These are phyloP conservation scores for Callosobruchus maculatus DNA, from an alignment of 2,888 invertebrate genomes.

Conservation along the genomic window DNA sequence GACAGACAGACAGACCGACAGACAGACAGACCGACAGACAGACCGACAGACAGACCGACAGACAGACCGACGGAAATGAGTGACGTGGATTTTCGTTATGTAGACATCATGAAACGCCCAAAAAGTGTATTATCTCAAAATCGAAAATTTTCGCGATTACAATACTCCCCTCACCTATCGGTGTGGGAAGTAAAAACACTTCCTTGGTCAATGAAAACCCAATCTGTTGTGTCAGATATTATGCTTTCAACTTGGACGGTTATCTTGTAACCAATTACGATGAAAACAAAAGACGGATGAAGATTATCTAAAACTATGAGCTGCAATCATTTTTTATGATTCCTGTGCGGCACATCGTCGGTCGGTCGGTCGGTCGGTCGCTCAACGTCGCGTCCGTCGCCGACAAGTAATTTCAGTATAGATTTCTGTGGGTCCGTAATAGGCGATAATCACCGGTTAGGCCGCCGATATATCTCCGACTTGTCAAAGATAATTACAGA, in stretches of 20 bases:
- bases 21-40: too few species aligned
- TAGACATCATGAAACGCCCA: too few species aligned
- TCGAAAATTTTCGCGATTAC: too few species aligned
- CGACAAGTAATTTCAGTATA: constrained; percentile 34
- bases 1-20: too few species aligned
- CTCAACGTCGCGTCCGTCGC: neutral
- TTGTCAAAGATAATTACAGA: constrained; percentile 40
- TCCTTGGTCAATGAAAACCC: neutral
- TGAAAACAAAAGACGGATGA: neutral
- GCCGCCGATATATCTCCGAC: constrained; percentile 39
- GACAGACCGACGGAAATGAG: too few species aligned
- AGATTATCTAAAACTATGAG: neutral
- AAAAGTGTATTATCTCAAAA: too few species aligned
- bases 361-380: neutral
- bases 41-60: too few species aligned
- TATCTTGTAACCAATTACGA: neutral
- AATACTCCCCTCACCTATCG: too few species aligned
- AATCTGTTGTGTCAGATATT: neutral
- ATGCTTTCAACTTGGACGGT: neutral
- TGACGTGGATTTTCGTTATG: too few species aligned
- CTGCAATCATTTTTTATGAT: constrained; percentile 15
- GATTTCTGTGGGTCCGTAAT: constrained; percentile 37
- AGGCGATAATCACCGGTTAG: constrained; percentile 37
- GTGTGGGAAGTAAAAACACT: too few species aligned
- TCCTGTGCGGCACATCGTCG: constrained; percentile 10